Base-by-base conservation (phyloP, 2,113 vertebrate species). In the Ahaetulla prasina region DNA sequence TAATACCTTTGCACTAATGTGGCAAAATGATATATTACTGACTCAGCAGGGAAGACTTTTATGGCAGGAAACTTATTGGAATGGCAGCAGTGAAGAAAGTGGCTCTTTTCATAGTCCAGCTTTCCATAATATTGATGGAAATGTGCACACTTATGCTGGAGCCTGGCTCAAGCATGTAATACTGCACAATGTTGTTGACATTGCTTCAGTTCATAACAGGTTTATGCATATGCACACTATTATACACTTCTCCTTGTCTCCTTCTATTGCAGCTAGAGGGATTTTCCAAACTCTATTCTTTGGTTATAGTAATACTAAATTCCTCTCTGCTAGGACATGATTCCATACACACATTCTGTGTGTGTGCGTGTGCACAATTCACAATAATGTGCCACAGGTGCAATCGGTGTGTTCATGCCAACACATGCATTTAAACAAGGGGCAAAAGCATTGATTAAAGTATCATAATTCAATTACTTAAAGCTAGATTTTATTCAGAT, bases 41-140 rank as follows among this genome's bases (percentile, higher is more conserved):
- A 25, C 45, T 22, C 23, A 91, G 35, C 92, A 92, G 14, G 74
- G 53, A 52, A n/a, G 88, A 86, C 88, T 86, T 92, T 90, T 86
- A 90, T 50, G 14, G 86, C n/a, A 23, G 53, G 80, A 92, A 92
- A 85, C 14, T 54, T 54, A 85, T 39, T 85, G 88, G 54, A 90
- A 89, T 89, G 43, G 35, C 43, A 47, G 30, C 11, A n/a, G 20
- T 25, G 52, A 80, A 35, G 39, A 49, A 89, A 89, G 60, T 45
- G 84, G 91, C 43, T 85, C 54, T 45, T 74, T 80, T 92, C 49
- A 80, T 43, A 57, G 27, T 30, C 68, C 74, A 54, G 63, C 16
- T 55, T 92, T 84, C 87, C 87, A 35, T 84, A 57, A 23, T 6
- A 6, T 16, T 53, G 39, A 74, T 25, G 39, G 43, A 50, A 55